phyloP scores from a whole-genome alignment of 1,140 invertebrate species.

The Drosophila punjabiensis region DNA sequence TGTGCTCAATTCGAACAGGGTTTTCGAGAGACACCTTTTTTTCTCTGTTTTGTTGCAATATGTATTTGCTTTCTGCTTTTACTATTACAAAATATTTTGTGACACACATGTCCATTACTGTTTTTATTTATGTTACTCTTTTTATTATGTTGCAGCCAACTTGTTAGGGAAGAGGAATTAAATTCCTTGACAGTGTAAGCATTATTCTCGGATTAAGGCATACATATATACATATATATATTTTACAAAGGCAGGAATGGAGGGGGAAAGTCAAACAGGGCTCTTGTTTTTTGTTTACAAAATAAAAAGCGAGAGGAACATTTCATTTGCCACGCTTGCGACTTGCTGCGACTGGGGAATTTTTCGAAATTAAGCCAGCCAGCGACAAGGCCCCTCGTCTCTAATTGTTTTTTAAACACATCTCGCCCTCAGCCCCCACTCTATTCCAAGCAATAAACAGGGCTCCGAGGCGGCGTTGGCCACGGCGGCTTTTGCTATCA shows the following conservation, averaged over 20 bases:
- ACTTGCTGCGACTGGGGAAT: too few relatives aligned
- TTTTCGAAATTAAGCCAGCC: slow-evolving; percentile 45
- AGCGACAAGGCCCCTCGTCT: slow-evolving; percentile 28
- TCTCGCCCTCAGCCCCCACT: slow-evolving; percentile 17
- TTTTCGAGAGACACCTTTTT: neutral
- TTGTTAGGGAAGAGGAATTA: slow-evolving; percentile 16
- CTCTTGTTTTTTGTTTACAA: slow-evolving; percentile 26
- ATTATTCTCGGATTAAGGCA: slow-evolving; percentile 23
- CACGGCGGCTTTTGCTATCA: slow-evolving; percentile 35
- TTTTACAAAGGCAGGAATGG: neutral
- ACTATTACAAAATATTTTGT: slow-evolving; percentile 10
- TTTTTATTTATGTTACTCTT: slow-evolving; percentile 10
- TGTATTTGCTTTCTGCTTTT: slow-evolving; percentile 4
- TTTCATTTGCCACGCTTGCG: slow-evolving; percentile 35
- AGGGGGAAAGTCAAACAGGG: slow-evolving; percentile 5
- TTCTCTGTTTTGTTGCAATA: neutral
- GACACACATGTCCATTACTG: slow-evolving; percentile 19
- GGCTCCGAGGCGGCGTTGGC: slow-evolving; percentile 36
- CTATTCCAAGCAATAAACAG: slow-evolving; percentile 61
- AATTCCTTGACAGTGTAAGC: slow-evolving; percentile 18
- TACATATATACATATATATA: neutral
- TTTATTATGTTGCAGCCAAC: slow-evolving; percentile 7
- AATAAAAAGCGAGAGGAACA: slow-evolving; percentile 9
- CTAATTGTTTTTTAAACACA: slow-evolving; percentile 81
- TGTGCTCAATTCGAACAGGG: slow-evolving; percentile 11